These are phyloP conservation scores for Platyscapa corneri DNA, from an alignment of 1,140 invertebrate species.

Conservation along the genomic window DNA sequence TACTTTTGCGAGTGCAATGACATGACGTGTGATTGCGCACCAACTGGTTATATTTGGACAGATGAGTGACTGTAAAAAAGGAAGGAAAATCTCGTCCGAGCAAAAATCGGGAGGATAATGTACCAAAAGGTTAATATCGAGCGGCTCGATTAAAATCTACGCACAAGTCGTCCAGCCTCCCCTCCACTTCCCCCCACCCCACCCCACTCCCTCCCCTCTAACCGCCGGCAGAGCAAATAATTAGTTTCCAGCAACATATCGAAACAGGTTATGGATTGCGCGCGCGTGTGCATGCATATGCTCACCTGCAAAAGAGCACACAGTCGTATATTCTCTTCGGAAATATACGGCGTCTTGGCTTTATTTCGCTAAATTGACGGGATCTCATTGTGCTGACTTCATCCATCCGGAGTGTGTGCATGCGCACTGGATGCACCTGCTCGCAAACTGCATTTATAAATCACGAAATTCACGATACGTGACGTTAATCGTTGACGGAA, in stretches of 20 bases:
- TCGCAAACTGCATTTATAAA: no score
- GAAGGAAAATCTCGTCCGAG: neutral
- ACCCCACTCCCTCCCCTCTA: neutral
- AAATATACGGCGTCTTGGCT: slow-evolving; percentile 4
- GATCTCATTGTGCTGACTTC: slow-evolving; percentile 20
- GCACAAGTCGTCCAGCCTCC: neutral
- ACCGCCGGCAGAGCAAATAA: neutral
- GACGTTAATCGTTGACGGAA: no score
- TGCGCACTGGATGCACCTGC: no score
- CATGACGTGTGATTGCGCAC: neutral
- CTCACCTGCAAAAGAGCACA: neutral
- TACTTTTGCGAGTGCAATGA: neutral
- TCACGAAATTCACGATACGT: no score
- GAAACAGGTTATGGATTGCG: slow-evolving; percentile 15
- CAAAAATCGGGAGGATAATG: slow-evolving; percentile 1
- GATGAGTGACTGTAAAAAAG: neutral
- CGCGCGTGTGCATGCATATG: neutral
- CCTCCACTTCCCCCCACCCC: no score
- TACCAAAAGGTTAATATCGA: neutral
- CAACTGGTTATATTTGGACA: neutral
- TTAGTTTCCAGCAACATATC: slow-evolving; percentile 26
- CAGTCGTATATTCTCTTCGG: neutral
- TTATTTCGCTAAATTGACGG: slow-evolving; percentile 38
- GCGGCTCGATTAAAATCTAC: no score
- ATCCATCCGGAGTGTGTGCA: neutral